A percentile compares a stretch with the other conserved stretches of the same genome.
Conservation (phyloP, 2,797 vertebrate genomes). For the Phrynocephalus guinanensis region DNA sequence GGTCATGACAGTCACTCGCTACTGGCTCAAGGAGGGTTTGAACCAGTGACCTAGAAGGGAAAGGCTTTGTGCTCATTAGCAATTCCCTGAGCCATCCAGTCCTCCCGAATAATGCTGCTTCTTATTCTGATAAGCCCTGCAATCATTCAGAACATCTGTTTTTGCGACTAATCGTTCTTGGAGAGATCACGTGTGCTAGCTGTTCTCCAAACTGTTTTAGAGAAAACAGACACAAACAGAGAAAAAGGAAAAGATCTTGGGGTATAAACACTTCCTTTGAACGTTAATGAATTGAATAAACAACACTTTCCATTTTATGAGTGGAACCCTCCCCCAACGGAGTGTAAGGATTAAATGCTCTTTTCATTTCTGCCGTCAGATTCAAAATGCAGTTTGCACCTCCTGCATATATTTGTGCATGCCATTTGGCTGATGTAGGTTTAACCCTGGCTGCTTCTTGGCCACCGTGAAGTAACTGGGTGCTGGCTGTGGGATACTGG, state of each 20-base stretch:
- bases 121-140: conserved; percentile 36
- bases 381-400: neutral
- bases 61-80: conserved; percentile 38
- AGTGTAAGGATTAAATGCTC: conserved; percentile 42
- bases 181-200: neutral
- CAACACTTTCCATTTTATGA: conserved; percentile 32
- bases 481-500: neutral
- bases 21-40: conserved; percentile 44
- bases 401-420: conserved; percentile 18
- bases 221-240: neutral
- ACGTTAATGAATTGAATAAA: conserved; percentile 53
- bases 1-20: conserved; percentile 31
- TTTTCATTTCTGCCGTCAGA: neutral
- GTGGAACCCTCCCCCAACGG: neutral
- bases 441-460: neutral
- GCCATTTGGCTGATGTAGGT: conserved; percentile 15
- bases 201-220: conserved; percentile 41
- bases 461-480: neutral
- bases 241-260: conserved; percentile 26
- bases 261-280: conserved; percentile 43
- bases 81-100: conserved; percentile 6
- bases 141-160: conserved; percentile 32
- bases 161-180: conserved; percentile 37
- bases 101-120: conserved; percentile 29
- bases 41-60: conserved; percentile 36